These are phyloP conservation scores for Dryococelus australis DNA, from an alignment of 2,888 invertebrate genomes.

Conservation along the genomic window DNA sequence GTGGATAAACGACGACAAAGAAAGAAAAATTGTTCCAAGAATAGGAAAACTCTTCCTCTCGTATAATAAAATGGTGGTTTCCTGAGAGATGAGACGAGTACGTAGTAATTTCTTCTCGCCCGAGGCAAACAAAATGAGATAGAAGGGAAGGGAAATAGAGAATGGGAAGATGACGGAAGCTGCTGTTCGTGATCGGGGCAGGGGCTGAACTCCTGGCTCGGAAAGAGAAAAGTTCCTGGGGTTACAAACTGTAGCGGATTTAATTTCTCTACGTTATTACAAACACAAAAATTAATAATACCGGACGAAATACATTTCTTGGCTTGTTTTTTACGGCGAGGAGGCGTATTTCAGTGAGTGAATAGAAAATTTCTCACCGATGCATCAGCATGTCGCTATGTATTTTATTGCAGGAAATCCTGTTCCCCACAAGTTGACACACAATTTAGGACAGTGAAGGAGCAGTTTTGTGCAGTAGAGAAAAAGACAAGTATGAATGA, in stretches of 20 bases:
- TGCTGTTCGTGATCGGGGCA: background rate
- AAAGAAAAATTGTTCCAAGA: background rate
- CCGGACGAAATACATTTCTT: no score
- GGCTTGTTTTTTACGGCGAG: no score
- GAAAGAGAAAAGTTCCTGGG: background rate
- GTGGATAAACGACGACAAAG: background rate
- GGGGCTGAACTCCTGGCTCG: background rate
- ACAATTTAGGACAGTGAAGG: no score
- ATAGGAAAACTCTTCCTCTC: background rate
- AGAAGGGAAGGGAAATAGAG: background rate
- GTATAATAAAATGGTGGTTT: background rate
- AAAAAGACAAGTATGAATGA: no score
- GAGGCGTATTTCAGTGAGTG: no score
- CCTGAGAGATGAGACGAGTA: background rate
- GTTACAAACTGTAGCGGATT: background rate
- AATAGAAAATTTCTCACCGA: no score
- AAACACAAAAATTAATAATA: no score
- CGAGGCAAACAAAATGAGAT: background rate
- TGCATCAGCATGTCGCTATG: no score
- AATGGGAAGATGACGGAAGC: background rate
- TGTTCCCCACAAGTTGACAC: no score
- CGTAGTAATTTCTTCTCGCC: slow-evolving; percentile 11
- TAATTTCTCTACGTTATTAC: no score
- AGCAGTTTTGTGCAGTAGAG: no score
- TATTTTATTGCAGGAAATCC: no score